Percentiles rank a stretch among this genome's conserved stretches.
These are phyloP conservation scores for Petrocephalus sullivani DNA, from an alignment of 2,797 vertebrate genomes.

Conservation along the genomic window DNA sequence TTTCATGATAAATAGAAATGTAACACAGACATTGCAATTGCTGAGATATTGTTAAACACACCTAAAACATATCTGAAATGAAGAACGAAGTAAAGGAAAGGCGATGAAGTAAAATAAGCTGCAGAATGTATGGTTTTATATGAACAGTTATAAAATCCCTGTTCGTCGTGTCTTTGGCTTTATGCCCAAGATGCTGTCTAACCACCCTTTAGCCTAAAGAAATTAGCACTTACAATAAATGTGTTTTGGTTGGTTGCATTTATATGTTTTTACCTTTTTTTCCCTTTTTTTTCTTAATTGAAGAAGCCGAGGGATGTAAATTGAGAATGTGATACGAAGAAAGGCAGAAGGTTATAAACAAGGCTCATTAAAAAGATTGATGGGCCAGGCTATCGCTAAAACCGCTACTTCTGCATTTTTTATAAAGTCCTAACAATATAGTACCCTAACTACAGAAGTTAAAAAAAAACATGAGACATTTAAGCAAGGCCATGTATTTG, in stretches of 20 bases:
- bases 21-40: neutral
- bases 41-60: neutral
- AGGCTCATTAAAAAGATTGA: slow-evolving; percentile 85
- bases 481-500: neutral
- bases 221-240: slow-evolving; percentile 71
- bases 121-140: slow-evolving; percentile 53
- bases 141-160: slow-evolving; percentile 32
- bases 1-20: neutral
- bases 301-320: slow-evolving; percentile 79
- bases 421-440: slow-evolving; percentile 12
- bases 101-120: slow-evolving; percentile 49
- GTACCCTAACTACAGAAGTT: neutral
- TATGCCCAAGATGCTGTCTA: slow-evolving; percentile 68
- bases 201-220: slow-evolving; percentile 76
- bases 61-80: neutral
- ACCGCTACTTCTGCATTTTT: slow-evolving; percentile 66
- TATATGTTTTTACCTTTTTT: slow-evolving; percentile 51
- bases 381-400: slow-evolving; percentile 67
- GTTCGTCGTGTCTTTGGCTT: neutral
- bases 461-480: neutral
- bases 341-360: slow-evolving; percentile 75
- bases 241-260: neutral
- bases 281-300: slow-evolving; percentile 73
- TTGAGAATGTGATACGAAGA: slow-evolving; percentile 72
- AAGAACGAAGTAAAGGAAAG: neutral